Evolutionary conservation across 2,888 invertebrate species (phyloP).

Genomic region (Punctoribates punctum): DNA sequence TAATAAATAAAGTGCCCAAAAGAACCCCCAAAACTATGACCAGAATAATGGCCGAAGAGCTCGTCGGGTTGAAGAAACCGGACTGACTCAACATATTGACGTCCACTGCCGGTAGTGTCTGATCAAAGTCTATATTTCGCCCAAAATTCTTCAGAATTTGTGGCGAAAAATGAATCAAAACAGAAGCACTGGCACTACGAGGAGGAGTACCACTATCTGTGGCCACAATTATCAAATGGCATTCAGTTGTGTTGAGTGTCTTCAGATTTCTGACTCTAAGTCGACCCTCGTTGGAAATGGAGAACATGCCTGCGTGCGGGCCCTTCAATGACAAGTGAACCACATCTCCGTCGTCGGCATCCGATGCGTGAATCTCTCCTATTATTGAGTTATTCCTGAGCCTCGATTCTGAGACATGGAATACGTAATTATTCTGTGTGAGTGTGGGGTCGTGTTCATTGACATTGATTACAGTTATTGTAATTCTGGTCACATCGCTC

Average conservation of each 20-base stretch:
- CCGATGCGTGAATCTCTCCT: slow-evolving; percentile 76
- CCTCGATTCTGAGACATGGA: slow-evolving; percentile 54
- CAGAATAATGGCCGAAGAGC: slow-evolving; percentile 54
- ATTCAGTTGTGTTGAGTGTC: slow-evolving; percentile 59
- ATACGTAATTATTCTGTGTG: slow-evolving; percentile 80
- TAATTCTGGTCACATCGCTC: slow-evolving; percentile 79
- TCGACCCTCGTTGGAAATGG: slow-evolving; percentile 65
- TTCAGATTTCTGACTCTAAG: slow-evolving; percentile 55
- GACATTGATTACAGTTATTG: slow-evolving; percentile 75
- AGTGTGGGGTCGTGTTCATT: slow-evolving; percentile 93
- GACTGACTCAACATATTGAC: slow-evolving; percentile 20
- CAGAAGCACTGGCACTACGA: slow-evolving; percentile 59
- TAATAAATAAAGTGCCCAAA: slow-evolving; percentile 67
- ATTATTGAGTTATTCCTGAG: slow-evolving; percentile 51
- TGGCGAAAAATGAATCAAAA: slow-evolving; percentile 48
- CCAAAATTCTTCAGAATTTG: slow-evolving; percentile 41
- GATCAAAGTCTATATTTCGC: slow-evolving; percentile 19
- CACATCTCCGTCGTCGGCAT: slow-evolving; percentile 74
- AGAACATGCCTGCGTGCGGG: slow-evolving; percentile 56
- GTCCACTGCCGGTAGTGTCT: not conserved
- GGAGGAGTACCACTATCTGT: slow-evolving; percentile 81
- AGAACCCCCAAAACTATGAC: slow-evolving; percentile 68
- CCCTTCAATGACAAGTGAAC: slow-evolving; percentile 56
- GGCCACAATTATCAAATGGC: slow-evolving; percentile 75
- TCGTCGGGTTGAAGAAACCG: slow-evolving; percentile 44